Base-by-base conservation (phyloP, 2,888 invertebrate species). In the Microchrysa polita region DNA sequence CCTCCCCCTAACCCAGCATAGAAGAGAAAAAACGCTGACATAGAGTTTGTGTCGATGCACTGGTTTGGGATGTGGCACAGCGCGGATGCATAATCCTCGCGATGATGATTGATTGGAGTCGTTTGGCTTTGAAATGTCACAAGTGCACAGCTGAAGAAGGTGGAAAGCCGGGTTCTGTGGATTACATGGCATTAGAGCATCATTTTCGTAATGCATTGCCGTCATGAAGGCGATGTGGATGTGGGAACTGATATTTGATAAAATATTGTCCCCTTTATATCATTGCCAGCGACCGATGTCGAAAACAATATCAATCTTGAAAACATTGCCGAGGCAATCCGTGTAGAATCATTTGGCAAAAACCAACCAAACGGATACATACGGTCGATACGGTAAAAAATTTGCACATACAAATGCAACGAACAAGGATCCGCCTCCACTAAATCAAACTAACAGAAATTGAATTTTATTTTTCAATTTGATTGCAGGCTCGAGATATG, bases 401-500 rank as follows among this genome's bases (percentile, higher is more conserved):
- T 34, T 5, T 34, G 27, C 27, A 34, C 27, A 34, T 7, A 48
- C 48, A 48, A 44, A 22, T 12, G 23, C 44, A 65, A 65, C 20
- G 23, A 5, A 12, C 48, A 22, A n/a, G n/a, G n/a, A 65, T 65
- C 44, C 10, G 27, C 34, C 42, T 18, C 34, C 65, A 65, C 44
- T 65, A 65, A 65, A 65, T 65, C 65, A 65, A 65, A 65, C 42
- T 14, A 22, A n/a, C 65, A 65, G 44, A 48, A 65, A 40, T 44
- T 53, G 27, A 52, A 72, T 61, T 74, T 67, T 52, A 73, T 42
- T 73, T 74, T 67, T 73, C 61, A 72, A 74, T 74, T 74, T 73
- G 74, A 72, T 74, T 73, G 61, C 72, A 67, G 9, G 18, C 20
- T 74, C 73, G 40, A 75, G 75, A 75, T 75, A 75, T 67, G 69